phyloP scores from a whole-genome alignment of 2,888 invertebrate genomes.

The Sinhomidia bicolor region DNA sequence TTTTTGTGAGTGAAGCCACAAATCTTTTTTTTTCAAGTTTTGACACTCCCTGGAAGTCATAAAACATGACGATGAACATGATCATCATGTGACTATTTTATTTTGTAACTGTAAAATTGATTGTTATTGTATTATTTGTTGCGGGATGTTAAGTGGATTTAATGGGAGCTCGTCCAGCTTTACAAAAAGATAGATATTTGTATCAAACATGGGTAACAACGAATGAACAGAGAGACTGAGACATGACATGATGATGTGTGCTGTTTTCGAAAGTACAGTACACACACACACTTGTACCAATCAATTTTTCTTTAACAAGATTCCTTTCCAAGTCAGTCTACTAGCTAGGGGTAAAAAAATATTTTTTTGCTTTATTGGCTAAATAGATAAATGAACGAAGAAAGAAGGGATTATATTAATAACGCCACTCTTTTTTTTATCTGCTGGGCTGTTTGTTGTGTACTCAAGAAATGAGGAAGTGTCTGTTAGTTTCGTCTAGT shows the following conservation, averaged over 20 bases:
- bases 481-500: not conserved
- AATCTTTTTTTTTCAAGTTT: conserved; percentile 12
- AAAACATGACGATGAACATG: conserved; percentile 16
- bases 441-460: not conserved
- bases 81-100: conserved; percentile 16
- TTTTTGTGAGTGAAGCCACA: not conserved
- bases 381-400: not conserved
- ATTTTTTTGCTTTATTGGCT: not conserved
- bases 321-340: not conserved
- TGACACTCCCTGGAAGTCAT: conserved; percentile 53
- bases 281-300: not conserved
- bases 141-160: not conserved
- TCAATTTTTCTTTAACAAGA: not conserved
- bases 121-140: not conserved
- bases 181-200: not conserved
- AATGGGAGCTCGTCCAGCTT: conserved; percentile 15
- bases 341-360: too few species aligned
- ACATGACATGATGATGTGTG: not conserved
- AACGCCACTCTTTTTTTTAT: too few species aligned
- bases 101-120: conserved; percentile 35
- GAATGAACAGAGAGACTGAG: not conserved
- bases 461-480: conserved; percentile 14
- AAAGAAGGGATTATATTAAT: not conserved
- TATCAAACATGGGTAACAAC: too few species aligned
- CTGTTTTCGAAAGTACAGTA: not conserved